These are phyloP conservation scores for Malurus melanocephalus DNA, from an alignment of 2,113 vertebrate genomes.

Conservation along the genomic window DNA sequence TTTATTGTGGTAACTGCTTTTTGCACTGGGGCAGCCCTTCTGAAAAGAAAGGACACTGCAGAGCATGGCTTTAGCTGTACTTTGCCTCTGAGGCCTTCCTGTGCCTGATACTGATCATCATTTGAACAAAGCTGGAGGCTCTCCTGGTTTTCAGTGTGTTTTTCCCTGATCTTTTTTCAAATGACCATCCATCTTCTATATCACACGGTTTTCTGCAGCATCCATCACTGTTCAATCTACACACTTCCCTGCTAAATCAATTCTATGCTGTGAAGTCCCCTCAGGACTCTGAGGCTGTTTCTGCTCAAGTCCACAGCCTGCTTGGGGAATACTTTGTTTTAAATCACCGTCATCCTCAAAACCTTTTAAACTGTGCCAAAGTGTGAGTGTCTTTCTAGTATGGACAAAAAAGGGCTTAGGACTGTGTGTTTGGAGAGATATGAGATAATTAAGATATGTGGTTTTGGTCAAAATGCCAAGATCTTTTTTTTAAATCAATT, in stretches of 20 bases:
- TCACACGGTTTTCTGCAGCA: slow-evolving; percentile 15
- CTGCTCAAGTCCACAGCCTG: slow-evolving; percentile 31
- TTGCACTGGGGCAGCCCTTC: neutral
- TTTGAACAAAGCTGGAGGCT: slow-evolving; percentile 26
- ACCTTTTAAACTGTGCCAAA: slow-evolving; percentile 59
- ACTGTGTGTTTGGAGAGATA: slow-evolving; percentile 14
- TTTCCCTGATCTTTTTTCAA: slow-evolving; percentile 49
- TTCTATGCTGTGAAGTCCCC: slow-evolving; percentile 7
- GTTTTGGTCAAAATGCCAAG: slow-evolving; percentile 47
- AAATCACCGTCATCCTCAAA: slow-evolving; percentile 45
- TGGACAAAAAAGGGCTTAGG: slow-evolving; percentile 49
- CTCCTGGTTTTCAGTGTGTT: neutral
- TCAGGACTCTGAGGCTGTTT: slow-evolving; percentile 40
- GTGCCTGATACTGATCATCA: neutral
- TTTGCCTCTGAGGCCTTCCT: neutral
- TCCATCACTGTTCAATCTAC: slow-evolving; percentile 47
- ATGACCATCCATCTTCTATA: slow-evolving; percentile 38
- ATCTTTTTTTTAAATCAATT: slow-evolving; percentile 44
- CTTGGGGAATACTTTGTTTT: slow-evolving; percentile 52
- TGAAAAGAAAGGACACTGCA: neutral
- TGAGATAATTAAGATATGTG: slow-evolving; percentile 52
- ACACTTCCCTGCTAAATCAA: slow-evolving; percentile 54
- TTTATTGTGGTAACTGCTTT: neutral
- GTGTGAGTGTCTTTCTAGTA: slow-evolving; percentile 8
- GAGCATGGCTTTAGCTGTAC: neutral